A percentile compares a stretch with the other conserved stretches of the same genome.
Evolutionary conservation across 2,113 vertebrate species (phyloP).

Genomic region (Atractosteus spatula): DNA sequence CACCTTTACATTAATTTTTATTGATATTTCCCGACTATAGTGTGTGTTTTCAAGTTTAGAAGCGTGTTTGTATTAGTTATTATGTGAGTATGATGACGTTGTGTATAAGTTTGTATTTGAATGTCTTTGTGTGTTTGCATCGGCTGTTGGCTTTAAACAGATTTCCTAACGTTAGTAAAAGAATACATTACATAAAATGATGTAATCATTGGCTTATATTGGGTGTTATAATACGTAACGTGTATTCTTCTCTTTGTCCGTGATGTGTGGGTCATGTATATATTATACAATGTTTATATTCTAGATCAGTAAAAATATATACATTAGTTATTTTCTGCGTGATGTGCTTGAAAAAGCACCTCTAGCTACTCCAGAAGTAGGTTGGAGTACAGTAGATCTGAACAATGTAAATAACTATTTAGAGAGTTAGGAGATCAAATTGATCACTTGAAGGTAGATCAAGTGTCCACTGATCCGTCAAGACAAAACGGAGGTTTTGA

Average conservation of each 20-base stretch:
- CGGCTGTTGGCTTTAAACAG: slow-evolving; percentile 12
- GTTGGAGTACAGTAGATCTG: too few species aligned
- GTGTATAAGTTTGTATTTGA: neutral
- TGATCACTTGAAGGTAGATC: too few species aligned
- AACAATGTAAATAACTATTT: too few species aligned
- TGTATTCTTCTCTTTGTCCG: too few species aligned
- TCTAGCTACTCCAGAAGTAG: too few species aligned
- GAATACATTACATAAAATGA: neutral
- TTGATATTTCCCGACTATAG: neutral
- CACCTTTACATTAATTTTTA: neutral
- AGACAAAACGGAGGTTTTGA: too few species aligned
- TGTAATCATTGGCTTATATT: slow-evolving; percentile 2
- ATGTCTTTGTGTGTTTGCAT: neutral
- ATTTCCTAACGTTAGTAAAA: slow-evolving; percentile 20
- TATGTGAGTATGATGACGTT: too few species aligned
- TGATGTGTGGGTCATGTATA: neutral
- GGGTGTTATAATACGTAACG: neutral
- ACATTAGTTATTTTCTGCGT: too few species aligned
- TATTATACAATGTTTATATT: neutral
- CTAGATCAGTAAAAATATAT: neutral
- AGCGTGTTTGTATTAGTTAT: neutral
- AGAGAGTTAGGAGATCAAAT: too few species aligned
- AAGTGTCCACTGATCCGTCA: too few species aligned
- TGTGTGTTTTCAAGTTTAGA: neutral
- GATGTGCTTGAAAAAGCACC: too few species aligned